These are phyloP conservation scores for Sceloporus tristichus DNA, from an alignment of 2,113 vertebrate species.

Conservation along the genomic window DNA sequence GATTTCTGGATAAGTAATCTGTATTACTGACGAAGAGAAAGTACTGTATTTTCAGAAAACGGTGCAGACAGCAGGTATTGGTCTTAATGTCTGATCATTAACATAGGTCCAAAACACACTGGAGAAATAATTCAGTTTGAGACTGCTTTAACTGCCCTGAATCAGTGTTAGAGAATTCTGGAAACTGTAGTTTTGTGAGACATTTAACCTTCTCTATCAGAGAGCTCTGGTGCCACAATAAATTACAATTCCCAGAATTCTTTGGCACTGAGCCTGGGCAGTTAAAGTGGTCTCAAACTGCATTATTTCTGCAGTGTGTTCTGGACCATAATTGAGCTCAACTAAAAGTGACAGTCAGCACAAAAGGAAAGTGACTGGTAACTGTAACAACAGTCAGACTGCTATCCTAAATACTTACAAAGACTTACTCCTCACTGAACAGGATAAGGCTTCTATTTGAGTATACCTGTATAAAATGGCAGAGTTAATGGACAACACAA, in stretches of 20 bases:
- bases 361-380: accelerated
- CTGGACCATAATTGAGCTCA: neutral
- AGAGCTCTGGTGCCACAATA: too few species aligned
- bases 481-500: neutral
- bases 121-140: too few species aligned
- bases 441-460: neutral
- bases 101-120: neutral
- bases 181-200: too few species aligned
- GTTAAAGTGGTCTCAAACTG: too few species aligned
- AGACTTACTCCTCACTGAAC: neutral
- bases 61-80: neutral
- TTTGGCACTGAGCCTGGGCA: too few species aligned
- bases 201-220: too few species aligned
- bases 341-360: slow-evolving; percentile 12
- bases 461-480: neutral
- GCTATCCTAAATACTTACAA: neutral
- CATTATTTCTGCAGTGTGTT: too few species aligned
- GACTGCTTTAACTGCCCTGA: too few species aligned
- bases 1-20: too few species aligned
- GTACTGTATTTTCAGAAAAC: neutral
- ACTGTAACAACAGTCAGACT: neutral
- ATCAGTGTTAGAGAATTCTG: too few species aligned
- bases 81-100: neutral
- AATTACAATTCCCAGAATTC: too few species aligned
- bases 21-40: slow-evolving; percentile 1